Evolutionary conservation across 2,888 invertebrate genomes (phyloP).

Genomic region (Stenodema calcarata): DNA sequence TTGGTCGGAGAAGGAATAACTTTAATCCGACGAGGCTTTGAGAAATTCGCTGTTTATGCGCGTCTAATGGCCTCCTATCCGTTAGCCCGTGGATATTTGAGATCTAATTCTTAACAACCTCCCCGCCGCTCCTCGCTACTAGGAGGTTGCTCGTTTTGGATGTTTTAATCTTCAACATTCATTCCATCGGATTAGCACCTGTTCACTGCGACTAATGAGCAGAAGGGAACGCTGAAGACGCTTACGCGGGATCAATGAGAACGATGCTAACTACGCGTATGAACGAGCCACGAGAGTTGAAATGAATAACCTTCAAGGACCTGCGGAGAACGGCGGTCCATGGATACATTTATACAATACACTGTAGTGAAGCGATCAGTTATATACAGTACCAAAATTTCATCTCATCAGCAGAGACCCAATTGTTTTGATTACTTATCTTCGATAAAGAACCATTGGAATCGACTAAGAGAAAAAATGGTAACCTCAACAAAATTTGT

Average conservation of each 20-base stretch:
- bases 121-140: background rate
- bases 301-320: too few species aligned
- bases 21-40: constrained; percentile 19
- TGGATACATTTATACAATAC: too few species aligned
- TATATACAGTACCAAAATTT: too few species aligned
- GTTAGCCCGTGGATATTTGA: constrained; percentile 33
- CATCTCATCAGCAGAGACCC: too few species aligned
- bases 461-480: too few species aligned
- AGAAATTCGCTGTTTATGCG: constrained; percentile 37
- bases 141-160: background rate
- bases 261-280: background rate
- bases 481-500: too few species aligned
- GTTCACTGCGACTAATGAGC: background rate
- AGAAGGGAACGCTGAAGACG: background rate
- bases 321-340: too few species aligned
- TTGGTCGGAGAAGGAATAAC: background rate
- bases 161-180: constrained; percentile 22
- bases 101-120: constrained; percentile 36
- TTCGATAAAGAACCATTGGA: too few species aligned
- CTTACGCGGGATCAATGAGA: background rate
- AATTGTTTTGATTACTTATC: too few species aligned
- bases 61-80: constrained; percentile 26
- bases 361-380: too few species aligned
- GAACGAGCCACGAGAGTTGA: background rate
- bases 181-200: background rate